Evolutionary conservation across 2,888 invertebrate species (phyloP), one percentile per base, ranked within the genome.

Genomic region (Caenorhabditis plicata): DNA sequence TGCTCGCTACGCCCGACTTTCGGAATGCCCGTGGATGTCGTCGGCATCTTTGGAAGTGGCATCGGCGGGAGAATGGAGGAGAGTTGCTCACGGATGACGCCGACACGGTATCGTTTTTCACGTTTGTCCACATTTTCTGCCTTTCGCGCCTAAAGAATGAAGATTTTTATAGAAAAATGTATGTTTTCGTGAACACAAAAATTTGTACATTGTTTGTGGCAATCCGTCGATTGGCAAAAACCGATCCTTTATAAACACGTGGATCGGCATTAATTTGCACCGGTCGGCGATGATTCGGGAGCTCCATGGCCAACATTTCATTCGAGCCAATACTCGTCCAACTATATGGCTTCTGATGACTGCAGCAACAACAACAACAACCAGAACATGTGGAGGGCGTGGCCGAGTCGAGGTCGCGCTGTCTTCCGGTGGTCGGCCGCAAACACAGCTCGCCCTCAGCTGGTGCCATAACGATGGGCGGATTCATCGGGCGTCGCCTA

Each of bases 161-260:
- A 11, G 8, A 32, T 2, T 26, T 40, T 17, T 31, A 9, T 31
- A 13, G 8, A 15, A 7, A 19, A 5, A 17, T 27, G 17, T 31
- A 32, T 43, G 4, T 20, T 43, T 43, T 20, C 32, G 32, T 4
- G 35, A 5, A 25, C 3, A 13, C n/a, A 31, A 11, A 31, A n/a
- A n/a, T n/a, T n/a, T n/a, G 36, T 11, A 51, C 58, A 13, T 44
- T 39, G 35, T 55, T 52, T 36, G 40, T 27, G 11, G 54, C 54
- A 25, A 57, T 32, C 17, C 75, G 44, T 33, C 71, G 58, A 36
- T 66, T 49, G 1, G 77, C 77, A 41, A 68, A 71, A 8, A 77
- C 73, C 7, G 71, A 71, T 17, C 77, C 77, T 29, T 67, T 64
- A 50, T 56, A 74, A 11, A 77, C 66, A 26, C 75, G 40, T 3